Evolutionary conservation across 30 jellyfish, hydroid and myxozoan species (phyloP), one percentile per base, ranked within the genome.

Genomic region (Pseudorhiza aurosa): DNA sequence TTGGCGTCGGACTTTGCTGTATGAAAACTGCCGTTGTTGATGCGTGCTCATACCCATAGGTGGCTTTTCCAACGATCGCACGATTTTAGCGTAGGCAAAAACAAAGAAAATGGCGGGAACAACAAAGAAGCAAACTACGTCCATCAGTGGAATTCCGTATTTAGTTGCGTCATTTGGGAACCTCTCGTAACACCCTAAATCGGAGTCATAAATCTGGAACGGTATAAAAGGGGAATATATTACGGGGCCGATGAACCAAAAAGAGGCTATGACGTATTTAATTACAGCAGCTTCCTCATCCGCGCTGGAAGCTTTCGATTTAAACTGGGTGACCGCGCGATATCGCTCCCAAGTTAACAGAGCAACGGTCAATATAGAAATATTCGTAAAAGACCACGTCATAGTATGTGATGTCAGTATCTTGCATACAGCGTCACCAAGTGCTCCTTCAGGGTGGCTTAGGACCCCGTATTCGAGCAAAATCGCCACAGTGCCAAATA

Each of bases 271-370:
- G 2, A 68, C 12, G 53, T 60, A 55, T 11, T 40, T 67, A 26
- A 68, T 69, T 21, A 50, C 49, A 10, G 15, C 33, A 5, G 44
- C 43, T 12, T 51, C 75, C 7, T 35, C 77, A 8, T 26, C 50
- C 4, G 32, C 27, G 72, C 75, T 81, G 6, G 77, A 46, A 26
- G 59, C 29, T 11, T 58, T 75, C 15, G 70, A 46, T 24, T 50
- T 81, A 42, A 55, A 37, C 17, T 56, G 78, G 15, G 96, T 74
- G 27, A 73, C 85, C 62, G 89, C 85, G 40, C 75, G 69, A 74
- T 72, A 85, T 17, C 96, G 55, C 63, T 85, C 96, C 96, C 96
- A 85, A 4, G 90, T 73, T 5, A 85, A 75, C 58, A 72, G 42
- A 24, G 72, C 76, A 29, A 85, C 81, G 6, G 87, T 72, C 50